A percentile compares a stretch with the other conserved stretches of the same genome.
Conservation (phyloP, 2,888 invertebrate genomes). For the Lasioglossum vierecki region DNA sequence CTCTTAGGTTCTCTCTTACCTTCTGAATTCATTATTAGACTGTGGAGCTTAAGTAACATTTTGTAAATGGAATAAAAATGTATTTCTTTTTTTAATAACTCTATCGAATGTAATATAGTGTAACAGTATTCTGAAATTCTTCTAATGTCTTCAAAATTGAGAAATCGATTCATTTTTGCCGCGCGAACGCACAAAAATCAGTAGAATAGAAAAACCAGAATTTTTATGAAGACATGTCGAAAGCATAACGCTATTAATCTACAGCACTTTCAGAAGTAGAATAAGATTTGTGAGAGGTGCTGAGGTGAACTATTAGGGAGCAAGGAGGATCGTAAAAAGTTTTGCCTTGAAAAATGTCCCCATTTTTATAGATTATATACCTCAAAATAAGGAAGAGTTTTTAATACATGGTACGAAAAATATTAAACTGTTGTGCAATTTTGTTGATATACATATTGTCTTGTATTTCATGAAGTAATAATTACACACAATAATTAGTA, state of each 20-base stretch:
- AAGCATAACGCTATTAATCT: slow-evolving; percentile 1
- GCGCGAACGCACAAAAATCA: neutral
- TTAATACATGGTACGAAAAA: neutral
- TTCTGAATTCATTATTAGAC: neutral
- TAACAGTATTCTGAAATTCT: neutral
- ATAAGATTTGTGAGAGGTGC: neutral
- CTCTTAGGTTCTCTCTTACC: neutral
- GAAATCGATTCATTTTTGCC: neutral
- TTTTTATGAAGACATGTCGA: neutral
- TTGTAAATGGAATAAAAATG: neutral
- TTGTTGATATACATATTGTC: neutral
- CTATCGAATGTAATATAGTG: neutral
- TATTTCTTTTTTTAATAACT: neutral
- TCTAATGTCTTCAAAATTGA: neutral
- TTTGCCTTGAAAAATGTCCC: neutral
- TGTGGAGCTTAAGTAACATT: neutral
- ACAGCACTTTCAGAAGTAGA: slow-evolving; percentile 6
- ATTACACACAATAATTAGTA: neutral
- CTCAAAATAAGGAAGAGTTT: neutral
- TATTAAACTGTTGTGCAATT: neutral
- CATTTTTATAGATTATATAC: neutral
- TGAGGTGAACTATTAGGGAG: neutral
- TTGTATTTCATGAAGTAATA: neutral
- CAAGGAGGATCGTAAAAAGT: neutral
- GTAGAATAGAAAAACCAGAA: neutral